Evolutionary conservation across 2,113 vertebrate species (phyloP), one percentile per base, ranked within the genome.

Genomic region (Chrysemys picta): DNA sequence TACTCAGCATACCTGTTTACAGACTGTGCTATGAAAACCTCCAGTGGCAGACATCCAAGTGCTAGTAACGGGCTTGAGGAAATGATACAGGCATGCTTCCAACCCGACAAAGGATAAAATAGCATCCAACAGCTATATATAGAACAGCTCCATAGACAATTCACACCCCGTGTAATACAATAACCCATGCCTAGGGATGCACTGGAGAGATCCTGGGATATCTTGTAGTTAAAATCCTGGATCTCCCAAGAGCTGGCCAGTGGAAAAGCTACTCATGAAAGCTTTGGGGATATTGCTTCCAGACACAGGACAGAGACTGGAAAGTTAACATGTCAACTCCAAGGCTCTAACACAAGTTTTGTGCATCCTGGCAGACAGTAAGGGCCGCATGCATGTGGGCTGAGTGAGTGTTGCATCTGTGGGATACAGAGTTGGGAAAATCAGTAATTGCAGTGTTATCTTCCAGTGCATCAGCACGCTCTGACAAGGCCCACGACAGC

Each of bases 181-280:
- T 1, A 35, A 59, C 19, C 4, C 3, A 72, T 1, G 25, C 78
- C 62, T 2, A 0, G 0, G 16, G 65, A 17, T 1, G 1, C 2
- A 8, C 6, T 0, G 0, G 13, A 47, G 12, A 80, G 78, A 13
- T 2, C 8, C 22, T 2, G 1, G 81, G 54, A 7, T 35, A 2
- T 19, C 1, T n/a, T n/a, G 1, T 4, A 5, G 50, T 56, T 10
- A 0, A 45, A 76, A 25, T 8, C 16, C 38, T 75, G 10, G 54
- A 54, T 25, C 56, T 12, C 42, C 69, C 49, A 76, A n/a, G 38
- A 38, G 8, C 19, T 38, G 75, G 75, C 24, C 38, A 76, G 11
- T 27, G 75, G 42, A 76, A 27, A 25, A 42, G 10, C 24, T 27
- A 13, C 80, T 50, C n/a, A 17, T 0, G 5, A 17, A 1, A 25